Base-by-base conservation (phyloP, 1,140 invertebrate genomes). In the Hermatobates lingyangjiaoensis region DNA sequence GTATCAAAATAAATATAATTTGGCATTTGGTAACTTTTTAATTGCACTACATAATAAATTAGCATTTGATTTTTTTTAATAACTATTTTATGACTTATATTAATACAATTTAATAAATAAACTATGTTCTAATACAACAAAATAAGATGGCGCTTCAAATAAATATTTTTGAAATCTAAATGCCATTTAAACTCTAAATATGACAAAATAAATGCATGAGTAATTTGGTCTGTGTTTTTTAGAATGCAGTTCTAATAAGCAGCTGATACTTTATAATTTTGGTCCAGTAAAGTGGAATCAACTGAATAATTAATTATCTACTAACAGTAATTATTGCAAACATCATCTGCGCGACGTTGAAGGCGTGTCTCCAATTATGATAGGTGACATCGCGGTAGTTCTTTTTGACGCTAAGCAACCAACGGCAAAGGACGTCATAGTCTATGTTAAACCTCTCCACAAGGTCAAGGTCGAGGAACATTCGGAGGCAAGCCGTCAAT, bases 341-440 rank as follows among this genome's bases (percentile, higher is more conserved):
- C 90, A 94, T 94, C 79, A 91, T 91, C 66, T 94, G 89, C 2
- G 87, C 86, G 30, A 94, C 89, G 64, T 94, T 94, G 68, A 95
- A 93, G 28, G 89, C 90, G 65, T 93, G 89, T 62, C 90, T 75
- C 91, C 91, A 96, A 66, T 95, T 96, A 66, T 96, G 92, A 63
- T 96, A 96, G 10, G 85, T 91, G 15, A 96, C 90, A 62, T 90
- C 88, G 46, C 92, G 74, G 68, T 96, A 96, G 67, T 96, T 96
- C 65, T 95, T 96, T 71, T 93, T 93, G 4, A 96, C 90, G 60
- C 86, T 91, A 44, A 91, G 71, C 25, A 94, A 69, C 90, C 90
- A 95, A 54, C 86, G 74, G 63, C 86, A 89, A 1, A 90, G 69
- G 15, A 89, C 84, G 56, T 83, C 76, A 65, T 91, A 90, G 58